A percentile compares a stretch with the other conserved stretches of the same genome.
phyloP scores from a whole-genome alignment of 2,113 vertebrate species.

The Guaruba guarouba region DNA sequence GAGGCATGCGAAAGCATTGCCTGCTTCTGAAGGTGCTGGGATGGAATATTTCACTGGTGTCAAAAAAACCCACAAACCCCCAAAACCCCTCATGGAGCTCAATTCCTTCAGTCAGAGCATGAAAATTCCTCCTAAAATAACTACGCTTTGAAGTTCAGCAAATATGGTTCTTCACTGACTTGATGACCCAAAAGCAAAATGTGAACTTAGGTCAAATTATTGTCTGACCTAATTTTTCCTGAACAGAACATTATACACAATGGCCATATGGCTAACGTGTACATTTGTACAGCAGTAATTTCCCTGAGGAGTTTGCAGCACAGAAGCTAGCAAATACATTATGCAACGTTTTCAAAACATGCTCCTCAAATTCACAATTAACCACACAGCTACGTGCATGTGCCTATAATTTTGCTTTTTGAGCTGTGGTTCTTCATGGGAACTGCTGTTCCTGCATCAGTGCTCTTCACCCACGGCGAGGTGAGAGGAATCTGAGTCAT shows the following conservation, averaged over 20 bases:
- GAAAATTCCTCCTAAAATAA: background rate
- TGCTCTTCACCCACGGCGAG: fast-evolving
- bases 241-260: background rate
- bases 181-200: background rate
- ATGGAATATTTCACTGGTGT: background rate
- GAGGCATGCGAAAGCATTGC: background rate
- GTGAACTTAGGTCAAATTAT: background rate
- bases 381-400: background rate
- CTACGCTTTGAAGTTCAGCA: background rate
- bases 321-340: background rate
- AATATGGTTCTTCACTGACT: background rate
- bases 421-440: background rate
- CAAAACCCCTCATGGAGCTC: background rate
- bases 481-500: background rate
- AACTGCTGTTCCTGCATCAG: background rate
- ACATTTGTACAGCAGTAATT: background rate
- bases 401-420: background rate
- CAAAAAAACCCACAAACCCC: background rate
- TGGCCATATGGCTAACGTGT: background rate
- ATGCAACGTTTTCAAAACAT: background rate
- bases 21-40: background rate
- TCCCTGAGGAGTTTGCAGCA: background rate
- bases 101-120: background rate
- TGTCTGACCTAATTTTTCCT: background rate
- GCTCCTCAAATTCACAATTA: background rate